phyloP scores from a whole-genome alignment of 2,797 vertebrate genomes.

The Phrynocephalus forsythii region DNA sequence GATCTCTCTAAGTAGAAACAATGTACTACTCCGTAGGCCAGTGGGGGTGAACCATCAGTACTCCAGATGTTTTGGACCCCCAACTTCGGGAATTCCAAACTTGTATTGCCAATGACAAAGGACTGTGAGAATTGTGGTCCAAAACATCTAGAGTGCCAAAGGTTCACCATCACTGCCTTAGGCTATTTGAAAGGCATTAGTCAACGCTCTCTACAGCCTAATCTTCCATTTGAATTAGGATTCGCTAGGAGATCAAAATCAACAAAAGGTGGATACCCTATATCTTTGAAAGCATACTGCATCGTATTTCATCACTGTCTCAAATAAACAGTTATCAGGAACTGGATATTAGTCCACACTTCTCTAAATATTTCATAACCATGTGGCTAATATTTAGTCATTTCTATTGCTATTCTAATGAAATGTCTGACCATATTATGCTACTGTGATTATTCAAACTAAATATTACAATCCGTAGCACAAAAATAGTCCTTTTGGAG shows the following conservation, averaged over 20 bases:
- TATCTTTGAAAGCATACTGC: not conserved
- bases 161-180: too few relatives aligned
- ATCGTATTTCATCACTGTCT: not conserved
- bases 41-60: too few relatives aligned
- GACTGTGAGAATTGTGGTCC: too few relatives aligned
- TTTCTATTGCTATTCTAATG: not conserved
- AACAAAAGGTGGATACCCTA: not conserved
- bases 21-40: too few relatives aligned
- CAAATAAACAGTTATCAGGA: not conserved
- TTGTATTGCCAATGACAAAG: too few relatives aligned
- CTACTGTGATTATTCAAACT: not conserved
- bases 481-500: not conserved
- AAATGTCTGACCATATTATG: too few relatives aligned
- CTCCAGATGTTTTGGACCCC: too few relatives aligned
- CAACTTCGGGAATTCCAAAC: too few relatives aligned
- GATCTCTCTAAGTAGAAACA: too few relatives aligned
- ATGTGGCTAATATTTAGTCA: not conserved
- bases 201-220: not conserved
- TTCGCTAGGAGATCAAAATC: not conserved
- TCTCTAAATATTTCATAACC: not conserved
- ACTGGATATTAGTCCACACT: not conserved
- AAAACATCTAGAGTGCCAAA: too few relatives aligned
- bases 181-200: not conserved
- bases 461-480: not conserved
- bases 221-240: not conserved